Conservation (phyloP, 2,888 invertebrate species). For the Deroplatys truncata region DNA sequence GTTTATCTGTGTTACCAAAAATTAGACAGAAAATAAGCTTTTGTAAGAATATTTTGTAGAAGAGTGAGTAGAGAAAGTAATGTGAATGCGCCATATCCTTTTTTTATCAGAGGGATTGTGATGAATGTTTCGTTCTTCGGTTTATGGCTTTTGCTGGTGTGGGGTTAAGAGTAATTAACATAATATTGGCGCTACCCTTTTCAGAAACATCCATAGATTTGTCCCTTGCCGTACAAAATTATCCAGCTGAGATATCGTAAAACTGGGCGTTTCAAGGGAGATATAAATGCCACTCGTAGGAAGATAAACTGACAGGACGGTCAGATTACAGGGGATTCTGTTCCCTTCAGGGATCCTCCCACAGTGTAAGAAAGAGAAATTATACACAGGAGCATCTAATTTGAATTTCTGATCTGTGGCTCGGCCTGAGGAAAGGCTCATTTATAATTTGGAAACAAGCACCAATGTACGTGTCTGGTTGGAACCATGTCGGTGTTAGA, state of each 20-base stretch:
- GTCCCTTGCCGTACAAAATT: too few relatives aligned
- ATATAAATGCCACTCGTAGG: not conserved
- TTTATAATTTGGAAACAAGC: not conserved
- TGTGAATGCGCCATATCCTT: too few relatives aligned
- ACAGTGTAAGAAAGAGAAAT: not conserved
- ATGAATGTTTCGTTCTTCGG: too few relatives aligned
- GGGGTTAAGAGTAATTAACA: too few relatives aligned
- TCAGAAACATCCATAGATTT: too few relatives aligned
- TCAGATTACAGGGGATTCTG: not conserved
- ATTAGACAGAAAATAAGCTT: too few relatives aligned
- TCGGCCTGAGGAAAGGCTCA: not conserved
- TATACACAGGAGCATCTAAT: not conserved
- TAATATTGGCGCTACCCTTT: too few relatives aligned
- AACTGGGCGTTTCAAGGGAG: not conserved
- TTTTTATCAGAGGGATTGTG: too few relatives aligned
- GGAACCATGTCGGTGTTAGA: not conserved
- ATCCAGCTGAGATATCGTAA: not conserved
- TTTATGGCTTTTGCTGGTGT: too few relatives aligned
- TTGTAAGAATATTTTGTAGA: too few relatives aligned
- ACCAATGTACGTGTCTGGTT: not conserved
- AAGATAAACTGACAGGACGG: not conserved
- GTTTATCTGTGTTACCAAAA: too few relatives aligned
- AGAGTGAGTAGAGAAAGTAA: too few relatives aligned
- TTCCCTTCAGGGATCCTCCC: not conserved
- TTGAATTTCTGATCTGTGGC: not conserved